Evolutionary conservation across 1,140 invertebrate species (phyloP), one percentile per base, ranked within the genome.

Genomic region (Lucilia cuprina): DNA sequence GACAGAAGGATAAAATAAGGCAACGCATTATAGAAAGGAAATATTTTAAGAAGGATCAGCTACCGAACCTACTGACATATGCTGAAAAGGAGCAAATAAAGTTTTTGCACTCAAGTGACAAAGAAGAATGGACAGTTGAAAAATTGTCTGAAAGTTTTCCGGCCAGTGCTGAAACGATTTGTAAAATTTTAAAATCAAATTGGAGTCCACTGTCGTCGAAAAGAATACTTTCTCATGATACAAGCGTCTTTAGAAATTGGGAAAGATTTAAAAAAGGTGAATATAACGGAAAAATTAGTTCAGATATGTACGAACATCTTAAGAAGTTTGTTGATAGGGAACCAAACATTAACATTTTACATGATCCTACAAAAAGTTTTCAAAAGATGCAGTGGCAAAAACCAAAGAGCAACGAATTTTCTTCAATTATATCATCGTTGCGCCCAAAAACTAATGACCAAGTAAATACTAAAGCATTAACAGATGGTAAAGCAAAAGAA

Each of bases 21-120:
- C 91, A 92, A 70, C 90, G 92, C 60, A 96, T 96, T 84, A 92
- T 95, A 0, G 92, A 92, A 85, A 92, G 93, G n/a, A 96, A 96
- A 90, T 96, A 96, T 88, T 96, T 96, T 87, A 94, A 94, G 75
- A 92, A 94, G 85, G 91, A 93, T 83, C 92, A 93, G 84, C 92
- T 94, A 84, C 93, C 94, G 0, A 96, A 94, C 87, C 93, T 98
- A n/a, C 87, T 98, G 83, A 96, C 96, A 1, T 97, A 94, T 92
- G 93, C 94, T 85, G 96, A 97, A 88, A 97, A 96, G 88, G 93
- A 97, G 91, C 94, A 97, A 91, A 97, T 98, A 77, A 92, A 93
- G 77, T 93, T 94, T 85, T 92, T 98, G 2, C 93, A 96, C 87
- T 85, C 91, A 25, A 91, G 92, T 17, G 92, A 96, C 91, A 94